Base-by-base conservation (phyloP, 2,888 invertebrate species). In the Coelinius sp. region DNA sequence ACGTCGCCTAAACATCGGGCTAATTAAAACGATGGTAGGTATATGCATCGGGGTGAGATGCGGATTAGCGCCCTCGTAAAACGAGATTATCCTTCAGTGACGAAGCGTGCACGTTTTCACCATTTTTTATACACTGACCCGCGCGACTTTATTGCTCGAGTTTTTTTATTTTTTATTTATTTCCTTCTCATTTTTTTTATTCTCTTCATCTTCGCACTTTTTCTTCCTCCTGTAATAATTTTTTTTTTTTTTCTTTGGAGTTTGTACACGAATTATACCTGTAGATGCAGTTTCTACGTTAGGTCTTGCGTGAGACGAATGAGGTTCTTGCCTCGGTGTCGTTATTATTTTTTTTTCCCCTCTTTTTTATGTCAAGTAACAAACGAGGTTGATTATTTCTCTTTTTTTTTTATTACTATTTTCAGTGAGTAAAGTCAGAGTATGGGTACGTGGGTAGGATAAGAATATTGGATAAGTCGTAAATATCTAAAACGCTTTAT, bases 1-100 rank as follows among this genome's bases (percentile, higher is more conserved):
- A 79, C 80, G 77, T 82, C 78, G 78, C 73, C 80, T 81, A 80
- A 81, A 81, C 80, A 81, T 81, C 81, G 78, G 77, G 78, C 80
- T 83, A 82, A 83, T 82, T 83, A 81, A 83, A 82, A 82, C 81
- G 76, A 80, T 79, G 78, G 77, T 79, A 63, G 68, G 63, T 46
- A 66, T 69, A 59, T 49, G 56, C 70, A 71, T 41, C 52, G 68
- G 66, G 73, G 66, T 64, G 73, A 69, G 70, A 44, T 71, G 53
- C 70, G 46, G 65, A 71, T 67, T 71, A 65, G 59, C 67, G 41
- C 35, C 53, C 67, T 68, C 62, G 67, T 71, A 68, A 68, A 71
- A 52, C 68, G 63, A 71, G 68, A 71, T 71, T 62, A 68, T 71
- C 63, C 69, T 59, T 22, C 31, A 64, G 56, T 68, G 70, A 73